These are phyloP conservation scores for Apantesis nais DNA, from an alignment of 2,888 invertebrate genomes.

Conservation along the genomic window DNA sequence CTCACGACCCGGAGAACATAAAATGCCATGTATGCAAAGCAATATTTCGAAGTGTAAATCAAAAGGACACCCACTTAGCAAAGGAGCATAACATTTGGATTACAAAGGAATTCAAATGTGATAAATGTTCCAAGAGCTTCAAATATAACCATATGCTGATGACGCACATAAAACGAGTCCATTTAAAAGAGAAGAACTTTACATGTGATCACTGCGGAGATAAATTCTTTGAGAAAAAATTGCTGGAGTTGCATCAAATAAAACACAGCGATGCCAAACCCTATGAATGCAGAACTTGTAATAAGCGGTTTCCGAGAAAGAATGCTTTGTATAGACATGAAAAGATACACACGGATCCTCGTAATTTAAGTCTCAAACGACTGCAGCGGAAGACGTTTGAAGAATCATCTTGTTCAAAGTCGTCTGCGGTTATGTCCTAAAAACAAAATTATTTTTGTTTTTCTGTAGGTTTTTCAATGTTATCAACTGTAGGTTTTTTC, in stretches of 20 bases:
- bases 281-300: conserved; percentile 35
- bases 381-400: not conserved
- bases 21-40: conserved; percentile 29
- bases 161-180: conserved; percentile 49
- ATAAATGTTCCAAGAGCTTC: conserved; percentile 22
- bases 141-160: conserved; percentile 20
- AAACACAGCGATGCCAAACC: conserved; percentile 40
- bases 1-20: conserved; percentile 19
- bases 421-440: not conserved
- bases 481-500: too few species aligned
- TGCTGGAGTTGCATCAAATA: conserved; percentile 51
- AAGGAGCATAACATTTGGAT: conserved; percentile 24
- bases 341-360: conserved; percentile 11
- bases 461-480: not conserved
- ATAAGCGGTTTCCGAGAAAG: conserved; percentile 39
- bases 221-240: conserved; percentile 46
- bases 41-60: conserved; percentile 22
- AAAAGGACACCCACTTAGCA: conserved; percentile 31
- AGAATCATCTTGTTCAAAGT: not conserved
- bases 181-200: conserved; percentile 56
- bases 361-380: conserved; percentile 3
- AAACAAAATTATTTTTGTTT: not conserved
- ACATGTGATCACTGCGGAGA: conserved; percentile 57
- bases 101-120: conserved; percentile 29
- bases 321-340: conserved; percentile 23